Evolutionary conservation across 1,140 invertebrate genomes (phyloP).

Genomic region (Amyelois transitella): DNA sequence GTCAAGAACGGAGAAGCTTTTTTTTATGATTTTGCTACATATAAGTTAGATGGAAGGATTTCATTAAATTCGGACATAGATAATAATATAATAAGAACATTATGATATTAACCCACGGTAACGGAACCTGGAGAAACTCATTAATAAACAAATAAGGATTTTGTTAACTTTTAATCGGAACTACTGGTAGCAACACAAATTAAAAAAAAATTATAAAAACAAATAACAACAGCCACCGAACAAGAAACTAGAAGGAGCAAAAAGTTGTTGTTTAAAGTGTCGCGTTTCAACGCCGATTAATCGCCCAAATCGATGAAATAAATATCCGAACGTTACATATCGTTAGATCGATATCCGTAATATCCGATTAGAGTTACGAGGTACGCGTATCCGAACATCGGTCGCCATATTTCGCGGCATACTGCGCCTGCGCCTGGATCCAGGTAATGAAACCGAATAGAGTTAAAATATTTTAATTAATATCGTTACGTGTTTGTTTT

Average conservation of each 20-base stretch:
- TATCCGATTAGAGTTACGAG: conserved; percentile 32
- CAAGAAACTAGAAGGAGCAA: background rate
- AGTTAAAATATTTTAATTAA: background rate
- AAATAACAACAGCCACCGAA: background rate
- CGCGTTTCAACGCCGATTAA: conserved; percentile 12
- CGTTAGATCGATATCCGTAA: conserved; percentile 25
- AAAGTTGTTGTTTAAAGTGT: conserved; percentile 6
- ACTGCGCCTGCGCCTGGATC: background rate
- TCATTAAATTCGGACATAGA: no score
- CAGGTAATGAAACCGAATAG: background rate
- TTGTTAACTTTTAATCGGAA: no score
- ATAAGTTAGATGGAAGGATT: no score
- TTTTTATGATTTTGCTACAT: no score
- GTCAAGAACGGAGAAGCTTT: no score
- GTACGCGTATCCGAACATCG: conserved; percentile 30
- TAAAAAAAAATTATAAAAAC: no score
- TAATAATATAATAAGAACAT: no score
- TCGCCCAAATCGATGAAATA: conserved; percentile 13
- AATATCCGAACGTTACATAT: conserved; percentile 13
- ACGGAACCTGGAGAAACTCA: no score
- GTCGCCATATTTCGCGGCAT: conserved; percentile 15
- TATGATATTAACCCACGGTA: no score
- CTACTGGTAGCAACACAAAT: background rate
- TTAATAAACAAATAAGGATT: no score
- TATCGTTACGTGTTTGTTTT: background rate